Percentiles rank a stretch among this genome's conserved stretches.
Evolutionary conservation across 2,113 vertebrate species (phyloP).

Genomic region (Leucoraja erinaceus): DNA sequence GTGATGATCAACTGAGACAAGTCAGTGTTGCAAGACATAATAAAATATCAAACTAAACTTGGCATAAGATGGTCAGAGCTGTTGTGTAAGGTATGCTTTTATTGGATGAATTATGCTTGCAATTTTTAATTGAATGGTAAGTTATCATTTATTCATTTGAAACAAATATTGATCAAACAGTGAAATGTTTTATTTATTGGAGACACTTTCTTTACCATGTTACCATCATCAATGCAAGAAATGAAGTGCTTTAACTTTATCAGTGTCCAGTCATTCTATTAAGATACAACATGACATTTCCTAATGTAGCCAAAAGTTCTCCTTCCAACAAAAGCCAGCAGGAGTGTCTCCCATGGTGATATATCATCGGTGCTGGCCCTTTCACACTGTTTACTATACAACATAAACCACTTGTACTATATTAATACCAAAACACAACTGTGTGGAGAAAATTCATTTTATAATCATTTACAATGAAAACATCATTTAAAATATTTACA

Average conservation of each 20-base stretch:
- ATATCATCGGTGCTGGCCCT: neutral
- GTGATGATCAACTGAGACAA: neutral
- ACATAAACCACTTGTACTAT: neutral
- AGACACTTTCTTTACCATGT: neutral
- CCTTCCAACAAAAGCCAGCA: neutral
- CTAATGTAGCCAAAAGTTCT: neutral
- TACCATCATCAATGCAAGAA: neutral
- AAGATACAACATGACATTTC: neutral
- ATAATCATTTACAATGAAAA: slow-evolving; percentile 66
- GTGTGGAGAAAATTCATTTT: slow-evolving; percentile 69
- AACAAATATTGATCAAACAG: too few relatives aligned
- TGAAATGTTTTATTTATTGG: too few relatives aligned
- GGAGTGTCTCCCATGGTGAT: neutral
- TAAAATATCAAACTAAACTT: neutral
- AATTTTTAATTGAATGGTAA: too few relatives aligned
- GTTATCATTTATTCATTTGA: too few relatives aligned
- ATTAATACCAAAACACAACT: slow-evolving; percentile 64
- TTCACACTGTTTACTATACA: neutral
- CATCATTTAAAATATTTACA: slow-evolving; percentile 83
- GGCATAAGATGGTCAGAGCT: neutral
- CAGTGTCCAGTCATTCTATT: neutral
- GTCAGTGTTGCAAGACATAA: neutral
- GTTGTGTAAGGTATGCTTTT: neutral
- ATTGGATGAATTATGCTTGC: neutral
- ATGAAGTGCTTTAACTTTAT: neutral